Conservation (phyloP, 2,113 vertebrate species). For the Marmota flaviventris region DNA sequence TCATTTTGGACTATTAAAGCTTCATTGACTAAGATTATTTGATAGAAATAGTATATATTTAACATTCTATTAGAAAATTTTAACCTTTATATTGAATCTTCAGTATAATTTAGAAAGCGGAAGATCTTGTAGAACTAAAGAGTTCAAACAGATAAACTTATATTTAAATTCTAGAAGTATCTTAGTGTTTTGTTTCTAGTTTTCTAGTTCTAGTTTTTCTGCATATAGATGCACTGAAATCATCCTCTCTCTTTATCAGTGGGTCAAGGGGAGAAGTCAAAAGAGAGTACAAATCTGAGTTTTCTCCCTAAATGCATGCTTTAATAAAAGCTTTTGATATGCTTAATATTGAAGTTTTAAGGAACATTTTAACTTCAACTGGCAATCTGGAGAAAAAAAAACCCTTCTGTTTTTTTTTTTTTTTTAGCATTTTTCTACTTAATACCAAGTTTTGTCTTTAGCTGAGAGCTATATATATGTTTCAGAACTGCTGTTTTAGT, state of each 20-base stretch:
- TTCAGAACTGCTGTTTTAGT: constrained; percentile 66
- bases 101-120: neutral
- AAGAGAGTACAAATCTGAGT: neutral
- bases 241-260: neutral
- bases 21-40: constrained; percentile 15
- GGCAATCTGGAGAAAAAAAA: constrained; percentile 50
- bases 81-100: neutral
- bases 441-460: constrained; percentile 64
- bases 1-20: neutral
- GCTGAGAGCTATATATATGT: constrained; percentile 60
- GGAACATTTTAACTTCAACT: constrained; percentile 35
- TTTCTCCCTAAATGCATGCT: neutral
- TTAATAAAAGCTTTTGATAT: constrained; percentile 27
- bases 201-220: neutral
- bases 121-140: neutral
- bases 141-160: constrained; percentile 13
- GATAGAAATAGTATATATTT: neutral
- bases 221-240: neutral
- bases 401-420: neutral
- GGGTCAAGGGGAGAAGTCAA: neutral
- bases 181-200: neutral
- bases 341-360: constrained; percentile 6
- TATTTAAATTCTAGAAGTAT: constrained; percentile 48
- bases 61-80: neutral
- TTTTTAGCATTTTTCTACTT: constrained; percentile 42